These are phyloP conservation scores for Peucedramus taeniatus DNA, from an alignment of 2,113 vertebrate species.

Conservation along the genomic window DNA sequence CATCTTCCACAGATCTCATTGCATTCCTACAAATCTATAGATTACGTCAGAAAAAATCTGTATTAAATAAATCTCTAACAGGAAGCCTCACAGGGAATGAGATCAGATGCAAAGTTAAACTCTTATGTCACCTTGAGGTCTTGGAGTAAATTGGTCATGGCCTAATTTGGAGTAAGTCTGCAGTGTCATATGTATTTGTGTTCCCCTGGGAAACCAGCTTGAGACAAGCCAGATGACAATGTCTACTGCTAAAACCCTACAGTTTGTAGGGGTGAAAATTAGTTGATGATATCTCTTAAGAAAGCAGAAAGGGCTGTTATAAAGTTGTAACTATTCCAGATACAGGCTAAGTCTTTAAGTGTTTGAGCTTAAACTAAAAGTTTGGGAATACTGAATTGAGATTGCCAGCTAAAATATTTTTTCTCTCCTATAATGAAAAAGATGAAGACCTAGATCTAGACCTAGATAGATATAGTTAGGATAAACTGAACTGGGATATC, in stretches of 20 bases:
- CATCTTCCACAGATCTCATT: not conserved
- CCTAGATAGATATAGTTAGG: not conserved
- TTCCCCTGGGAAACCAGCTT: not conserved
- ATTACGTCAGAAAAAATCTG: not conserved
- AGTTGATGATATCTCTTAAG: not conserved
- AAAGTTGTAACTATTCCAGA: not conserved
- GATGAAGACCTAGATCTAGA: not conserved
- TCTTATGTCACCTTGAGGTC: not conserved
- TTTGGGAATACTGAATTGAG: not conserved
- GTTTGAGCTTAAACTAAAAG: not conserved
- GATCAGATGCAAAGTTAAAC: not conserved
- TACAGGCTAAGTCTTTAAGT: not conserved
- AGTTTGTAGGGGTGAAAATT: not conserved
- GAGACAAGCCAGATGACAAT: not conserved
- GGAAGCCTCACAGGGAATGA: not conserved
- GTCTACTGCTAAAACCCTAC: not conserved
- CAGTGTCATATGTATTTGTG: not conserved
- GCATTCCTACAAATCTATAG: not conserved
- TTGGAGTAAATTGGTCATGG: not conserved
- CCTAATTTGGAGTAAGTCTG: not conserved
- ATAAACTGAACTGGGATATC: not conserved
- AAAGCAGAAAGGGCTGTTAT: not conserved
- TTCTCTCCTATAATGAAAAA: not conserved
- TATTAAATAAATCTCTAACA: not conserved
- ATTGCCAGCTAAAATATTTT: not conserved